Percentiles rank a stretch among this genome's conserved stretches.
Evolutionary conservation across 2,113 vertebrate species (phyloP).

Genomic region (Hypomesus transpacificus): DNA sequence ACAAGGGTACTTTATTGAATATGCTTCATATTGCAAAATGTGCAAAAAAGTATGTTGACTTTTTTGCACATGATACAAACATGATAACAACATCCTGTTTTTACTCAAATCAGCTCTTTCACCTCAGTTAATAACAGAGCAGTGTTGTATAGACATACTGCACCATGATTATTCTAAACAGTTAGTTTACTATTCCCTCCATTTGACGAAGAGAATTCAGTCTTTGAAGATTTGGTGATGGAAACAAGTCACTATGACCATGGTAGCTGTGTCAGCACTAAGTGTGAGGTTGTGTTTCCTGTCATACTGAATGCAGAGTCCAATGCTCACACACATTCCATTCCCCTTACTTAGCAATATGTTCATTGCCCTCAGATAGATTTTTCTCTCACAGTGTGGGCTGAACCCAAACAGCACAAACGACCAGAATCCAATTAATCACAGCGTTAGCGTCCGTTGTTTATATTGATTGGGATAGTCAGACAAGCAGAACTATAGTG

Average conservation of each 20-base stretch:
- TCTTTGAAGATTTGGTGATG: background rate
- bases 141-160: background rate
- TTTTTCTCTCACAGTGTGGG: constrained; percentile 44
- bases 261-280: background rate
- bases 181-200: background rate
- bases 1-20: too few species aligned
- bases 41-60: too few species aligned
- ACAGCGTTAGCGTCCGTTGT: constrained; percentile 28
- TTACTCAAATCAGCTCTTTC: too few species aligned
- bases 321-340: constrained; percentile 24
- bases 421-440: constrained; percentile 30
- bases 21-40: too few species aligned
- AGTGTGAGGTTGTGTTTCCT: constrained; percentile 2
- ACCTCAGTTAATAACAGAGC: background rate
- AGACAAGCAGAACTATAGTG: constrained; percentile 28
- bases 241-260: background rate
- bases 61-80: too few species aligned
- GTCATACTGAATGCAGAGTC: constrained; percentile 25
- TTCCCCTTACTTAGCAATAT: constrained; percentile 49
- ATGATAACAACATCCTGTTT: too few species aligned
- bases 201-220: background rate
- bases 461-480: constrained; percentile 16
- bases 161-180: background rate
- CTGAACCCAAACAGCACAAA: constrained; percentile 36
- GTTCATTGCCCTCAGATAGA: constrained; percentile 43